A percentile compares a stretch with the other conserved stretches of the same genome.
Evolutionary conservation across 2,888 invertebrate species (phyloP).

Genomic region (Sialis lutaria): DNA sequence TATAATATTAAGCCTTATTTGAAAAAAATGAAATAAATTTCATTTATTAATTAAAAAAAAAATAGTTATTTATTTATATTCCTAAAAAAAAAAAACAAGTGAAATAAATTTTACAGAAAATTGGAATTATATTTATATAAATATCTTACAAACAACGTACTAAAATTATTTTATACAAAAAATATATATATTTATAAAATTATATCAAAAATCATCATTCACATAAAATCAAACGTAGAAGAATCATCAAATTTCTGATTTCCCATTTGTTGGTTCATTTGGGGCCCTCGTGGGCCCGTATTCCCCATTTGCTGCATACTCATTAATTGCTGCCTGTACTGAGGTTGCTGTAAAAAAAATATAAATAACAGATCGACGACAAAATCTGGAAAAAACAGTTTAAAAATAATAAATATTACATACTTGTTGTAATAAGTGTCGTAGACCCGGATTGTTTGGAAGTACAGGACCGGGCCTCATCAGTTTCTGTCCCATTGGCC

Average conservation of each 20-base stretch:
- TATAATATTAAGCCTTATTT: no score
- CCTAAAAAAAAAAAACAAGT: no score
- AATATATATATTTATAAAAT: neutral
- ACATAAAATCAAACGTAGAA: slow-evolving; percentile 28
- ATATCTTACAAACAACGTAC: neutral
- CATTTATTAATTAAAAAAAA: no score
- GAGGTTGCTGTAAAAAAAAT: slow-evolving; percentile 39
- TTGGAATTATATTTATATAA: no score
- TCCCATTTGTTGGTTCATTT: slow-evolving; percentile 25
- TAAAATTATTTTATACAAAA: neutral
- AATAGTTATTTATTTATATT: no score
- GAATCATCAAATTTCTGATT: slow-evolving; percentile 32
- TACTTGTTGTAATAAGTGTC: slow-evolving; percentile 67
- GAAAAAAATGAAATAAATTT: no score
- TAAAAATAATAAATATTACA: slow-evolving; percentile 3
- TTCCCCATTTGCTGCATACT: slow-evolving; percentile 35
- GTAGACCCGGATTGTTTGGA: slow-evolving; percentile 60
- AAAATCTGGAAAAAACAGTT: neutral
- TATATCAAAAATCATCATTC: slow-evolving; percentile 1
- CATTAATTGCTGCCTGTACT: slow-evolving; percentile 44
- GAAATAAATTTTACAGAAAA: no score
- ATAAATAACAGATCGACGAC: slow-evolving; percentile 6
- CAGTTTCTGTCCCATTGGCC: slow-evolving; percentile 36
- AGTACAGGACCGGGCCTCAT: slow-evolving; percentile 36
- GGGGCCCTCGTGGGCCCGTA: slow-evolving; percentile 27